Evolutionary conservation across 2,797 vertebrate species (phyloP).

Genomic region (Cottoperca gobio): DNA sequence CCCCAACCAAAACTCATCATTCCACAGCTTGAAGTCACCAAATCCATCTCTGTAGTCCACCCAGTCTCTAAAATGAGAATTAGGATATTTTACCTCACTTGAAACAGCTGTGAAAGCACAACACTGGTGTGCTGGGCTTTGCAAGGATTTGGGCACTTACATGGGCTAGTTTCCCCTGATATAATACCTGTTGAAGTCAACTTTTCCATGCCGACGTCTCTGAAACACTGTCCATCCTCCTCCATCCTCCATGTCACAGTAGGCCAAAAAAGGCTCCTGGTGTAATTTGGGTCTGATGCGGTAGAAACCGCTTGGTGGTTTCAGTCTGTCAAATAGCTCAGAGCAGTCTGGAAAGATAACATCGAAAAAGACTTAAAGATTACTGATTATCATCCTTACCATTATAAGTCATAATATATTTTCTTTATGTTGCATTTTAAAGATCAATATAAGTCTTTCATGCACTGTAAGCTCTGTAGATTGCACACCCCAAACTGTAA

Average conservation of each 20-base stretch:
- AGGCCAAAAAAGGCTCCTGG: conserved; percentile 88
- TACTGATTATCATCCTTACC: background rate
- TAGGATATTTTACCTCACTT: background rate
- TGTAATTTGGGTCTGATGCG: conserved; percentile 84
- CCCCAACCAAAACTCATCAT: conserved; percentile 94
- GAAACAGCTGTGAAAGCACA: background rate
- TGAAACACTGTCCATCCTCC: conserved; percentile 94
- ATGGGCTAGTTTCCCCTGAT: background rate
- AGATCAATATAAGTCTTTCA: background rate
- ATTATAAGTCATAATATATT: background rate
- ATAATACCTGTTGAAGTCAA: conserved; percentile 89
- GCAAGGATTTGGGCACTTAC: background rate
- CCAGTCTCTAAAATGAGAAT: conserved; percentile 86
- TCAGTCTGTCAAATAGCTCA: conserved; percentile 84
- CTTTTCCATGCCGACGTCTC: conserved; percentile 87
- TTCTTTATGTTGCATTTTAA: background rate
- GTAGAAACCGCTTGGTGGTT: conserved; percentile 87
- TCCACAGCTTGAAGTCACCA: conserved; percentile 88
- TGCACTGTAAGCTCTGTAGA: background rate
- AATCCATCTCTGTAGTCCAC: conserved; percentile 92
- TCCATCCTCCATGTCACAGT: conserved; percentile 93
- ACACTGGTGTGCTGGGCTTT: conserved; percentile 1
- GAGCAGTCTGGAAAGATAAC: conserved; percentile 85
- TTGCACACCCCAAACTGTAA: background rate
- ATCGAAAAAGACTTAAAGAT: background rate